These are phyloP conservation scores for Apis laboriosa DNA, from an alignment of 1,140 invertebrate genomes.

Conservation along the genomic window DNA sequence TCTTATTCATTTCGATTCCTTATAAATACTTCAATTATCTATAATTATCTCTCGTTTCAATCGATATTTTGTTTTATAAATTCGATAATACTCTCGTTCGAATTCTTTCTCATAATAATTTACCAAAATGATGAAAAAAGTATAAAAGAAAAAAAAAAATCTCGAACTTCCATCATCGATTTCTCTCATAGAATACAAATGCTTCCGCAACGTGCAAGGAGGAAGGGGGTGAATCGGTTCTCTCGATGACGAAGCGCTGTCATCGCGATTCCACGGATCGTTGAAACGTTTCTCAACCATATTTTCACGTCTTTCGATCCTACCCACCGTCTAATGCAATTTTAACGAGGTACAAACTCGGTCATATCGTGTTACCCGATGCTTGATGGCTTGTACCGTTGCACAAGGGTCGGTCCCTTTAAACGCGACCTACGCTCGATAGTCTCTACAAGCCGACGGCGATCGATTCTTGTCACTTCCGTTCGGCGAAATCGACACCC, in stretches of 20 bases:
- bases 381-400: conserved; percentile 32
- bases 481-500: conserved; percentile 36
- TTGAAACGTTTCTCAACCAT: conserved; percentile 42
- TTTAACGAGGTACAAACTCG: conserved; percentile 67
- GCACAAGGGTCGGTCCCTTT: conserved; percentile 21
- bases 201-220: too few species aligned
- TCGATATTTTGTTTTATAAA: too few species aligned
- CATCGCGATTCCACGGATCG: not conserved
- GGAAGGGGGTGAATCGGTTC: not conserved
- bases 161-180: too few species aligned
- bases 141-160: too few species aligned
- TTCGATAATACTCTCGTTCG: too few species aligned
- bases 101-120: too few species aligned
- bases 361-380: conserved; percentile 51
- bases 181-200: too few species aligned
- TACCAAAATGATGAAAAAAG: too few species aligned
- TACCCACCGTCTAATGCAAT: conserved; percentile 58
- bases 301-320: conserved; percentile 39
- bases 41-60: too few species aligned
- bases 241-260: not conserved
- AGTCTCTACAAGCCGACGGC: not conserved
- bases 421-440: conserved; percentile 21
- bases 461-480: conserved; percentile 35
- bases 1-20: too few species aligned
- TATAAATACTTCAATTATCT: too few species aligned